Evolutionary conservation across 2,797 vertebrate species (phyloP).

Genomic region (Cetoscarus ocellatus): DNA sequence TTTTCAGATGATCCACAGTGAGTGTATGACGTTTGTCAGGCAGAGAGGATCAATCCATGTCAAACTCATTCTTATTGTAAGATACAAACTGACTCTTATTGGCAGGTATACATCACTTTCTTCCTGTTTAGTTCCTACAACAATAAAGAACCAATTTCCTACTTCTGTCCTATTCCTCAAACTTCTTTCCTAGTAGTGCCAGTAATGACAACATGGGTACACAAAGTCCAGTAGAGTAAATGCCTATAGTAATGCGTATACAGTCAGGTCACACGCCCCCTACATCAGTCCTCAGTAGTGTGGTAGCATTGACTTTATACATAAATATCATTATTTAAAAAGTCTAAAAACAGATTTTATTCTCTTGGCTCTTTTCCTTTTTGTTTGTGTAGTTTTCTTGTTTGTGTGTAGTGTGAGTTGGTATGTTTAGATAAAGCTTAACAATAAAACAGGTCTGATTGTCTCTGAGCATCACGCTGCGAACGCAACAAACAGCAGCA

Average conservation of each 20-base stretch:
- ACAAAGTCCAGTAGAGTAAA: conserved; percentile 58
- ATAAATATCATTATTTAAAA: conserved; percentile 63
- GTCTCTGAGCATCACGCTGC: conserved; percentile 61
- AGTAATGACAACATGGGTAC: conserved; percentile 42
- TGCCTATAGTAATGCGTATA: conserved; percentile 49
- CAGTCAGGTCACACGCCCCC: conserved; percentile 44
- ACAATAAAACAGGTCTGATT: conserved; percentile 57
- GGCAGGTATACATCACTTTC: conserved; percentile 24
- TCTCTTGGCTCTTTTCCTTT: conserved; percentile 72
- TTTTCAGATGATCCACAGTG: conserved; percentile 34
- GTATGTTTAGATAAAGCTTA: conserved; percentile 52
- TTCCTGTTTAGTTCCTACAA: conserved; percentile 5
- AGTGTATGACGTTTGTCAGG: conserved; percentile 17
- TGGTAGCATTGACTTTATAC: conserved; percentile 59
- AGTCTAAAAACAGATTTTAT: conserved; percentile 57
- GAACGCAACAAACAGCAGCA: conserved; percentile 21
- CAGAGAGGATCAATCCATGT: conserved; percentile 31
- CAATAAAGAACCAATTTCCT: conserved; percentile 20
- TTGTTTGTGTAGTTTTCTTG: conserved; percentile 32
- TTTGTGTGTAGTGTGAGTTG: conserved; percentile 13
- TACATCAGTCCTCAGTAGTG: conserved; percentile 61
- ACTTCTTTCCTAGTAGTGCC: conserved; percentile 31
- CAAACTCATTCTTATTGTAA: conserved; percentile 36
- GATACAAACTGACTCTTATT: conserved; percentile 47
- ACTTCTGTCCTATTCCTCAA: conserved; percentile 22